Percentiles rank a stretch among this genome's conserved stretches.
These are phyloP conservation scores for Chloroceryle aenea DNA, from an alignment of 2,113 vertebrate genomes.

Conservation along the genomic window DNA sequence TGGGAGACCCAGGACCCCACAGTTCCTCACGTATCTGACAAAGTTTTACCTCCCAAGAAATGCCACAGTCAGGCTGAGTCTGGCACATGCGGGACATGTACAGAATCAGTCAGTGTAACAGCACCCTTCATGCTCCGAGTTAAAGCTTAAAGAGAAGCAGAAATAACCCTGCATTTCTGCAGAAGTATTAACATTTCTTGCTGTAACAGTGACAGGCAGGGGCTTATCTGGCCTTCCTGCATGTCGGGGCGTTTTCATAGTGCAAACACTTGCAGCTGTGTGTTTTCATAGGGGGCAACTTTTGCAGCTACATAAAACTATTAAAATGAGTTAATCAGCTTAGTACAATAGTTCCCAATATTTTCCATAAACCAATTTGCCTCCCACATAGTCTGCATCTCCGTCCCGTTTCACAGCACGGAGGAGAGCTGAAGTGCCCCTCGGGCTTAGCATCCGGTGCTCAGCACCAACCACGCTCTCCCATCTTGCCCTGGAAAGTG, in stretches of 20 bases:
- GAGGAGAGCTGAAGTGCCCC: background rate
- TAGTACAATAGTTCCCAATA: background rate
- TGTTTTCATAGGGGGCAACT: background rate
- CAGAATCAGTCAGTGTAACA: background rate
- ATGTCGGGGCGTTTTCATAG: background rate
- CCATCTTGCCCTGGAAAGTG: background rate
- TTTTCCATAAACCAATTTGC: background rate
- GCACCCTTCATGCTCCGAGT: background rate
- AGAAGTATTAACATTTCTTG: background rate
- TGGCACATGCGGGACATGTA: background rate
- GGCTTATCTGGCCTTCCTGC: background rate
- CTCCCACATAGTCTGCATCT: background rate
- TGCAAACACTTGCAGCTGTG: background rate
- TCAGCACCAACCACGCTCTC: background rate
- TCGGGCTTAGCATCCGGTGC: background rate
- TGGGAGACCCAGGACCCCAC: background rate
- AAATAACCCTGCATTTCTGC: background rate
- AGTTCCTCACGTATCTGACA: background rate
- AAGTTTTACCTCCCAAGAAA: background rate
- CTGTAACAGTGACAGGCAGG: background rate
- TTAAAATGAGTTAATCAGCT: background rate
- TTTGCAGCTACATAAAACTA: slow-evolving; percentile 1
- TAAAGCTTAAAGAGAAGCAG: slow-evolving; percentile 14
- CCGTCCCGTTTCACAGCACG: background rate
- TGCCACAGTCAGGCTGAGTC: background rate